Percentiles rank a stretch among this genome's conserved stretches.
Evolutionary conservation across 2,888 invertebrate genomes (phyloP).

Genomic region (Pteria penguin): DNA sequence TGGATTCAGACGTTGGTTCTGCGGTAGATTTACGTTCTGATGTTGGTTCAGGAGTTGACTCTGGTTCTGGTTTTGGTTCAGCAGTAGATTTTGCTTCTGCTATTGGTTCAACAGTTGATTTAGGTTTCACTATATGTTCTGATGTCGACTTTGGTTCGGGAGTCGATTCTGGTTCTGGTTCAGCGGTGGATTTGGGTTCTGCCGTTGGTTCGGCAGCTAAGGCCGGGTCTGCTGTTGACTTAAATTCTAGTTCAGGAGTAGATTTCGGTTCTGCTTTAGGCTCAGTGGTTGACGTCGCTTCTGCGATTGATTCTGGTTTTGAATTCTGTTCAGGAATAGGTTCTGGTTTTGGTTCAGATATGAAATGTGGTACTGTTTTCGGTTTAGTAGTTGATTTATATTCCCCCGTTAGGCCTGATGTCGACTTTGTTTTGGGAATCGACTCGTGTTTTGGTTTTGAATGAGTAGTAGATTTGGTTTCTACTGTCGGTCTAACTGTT

Average conservation of each 20-base stretch:
- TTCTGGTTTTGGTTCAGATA: constrained; percentile 46
- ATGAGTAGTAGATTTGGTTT: constrained; percentile 34
- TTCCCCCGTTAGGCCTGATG: constrained; percentile 6
- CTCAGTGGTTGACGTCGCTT: constrained; percentile 12
- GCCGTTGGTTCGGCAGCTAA: constrained; percentile 10
- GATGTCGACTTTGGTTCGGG: constrained; percentile 3
- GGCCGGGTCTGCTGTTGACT: constrained; percentile 21
- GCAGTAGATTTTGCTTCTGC: constrained; percentile 36
- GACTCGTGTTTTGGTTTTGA: constrained; percentile 16
- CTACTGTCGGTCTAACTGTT: no score
- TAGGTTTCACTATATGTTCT: constrained; percentile 14
- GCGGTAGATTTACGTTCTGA: constrained; percentile 1
- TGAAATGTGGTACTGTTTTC: constrained; percentile 7
- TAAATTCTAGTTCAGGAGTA: constrained; percentile 1
- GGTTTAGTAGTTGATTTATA: constrained; percentile 14
- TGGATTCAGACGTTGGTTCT: constrained; percentile 12
- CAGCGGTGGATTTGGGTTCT: constrained; percentile 16
- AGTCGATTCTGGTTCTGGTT: constrained; percentile 23
- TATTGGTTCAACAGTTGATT: constrained; percentile 27
- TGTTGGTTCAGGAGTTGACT: constrained; percentile 2
- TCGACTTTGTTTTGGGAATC: neutral
- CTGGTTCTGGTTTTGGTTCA: constrained; percentile 16
- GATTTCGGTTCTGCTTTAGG: constrained; percentile 22
- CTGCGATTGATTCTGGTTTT: constrained; percentile 9
- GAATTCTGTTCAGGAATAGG: constrained; percentile 6